Evolutionary conservation across 2,888 invertebrate species (phyloP).

Genomic region (Seira sanloemensis): DNA sequence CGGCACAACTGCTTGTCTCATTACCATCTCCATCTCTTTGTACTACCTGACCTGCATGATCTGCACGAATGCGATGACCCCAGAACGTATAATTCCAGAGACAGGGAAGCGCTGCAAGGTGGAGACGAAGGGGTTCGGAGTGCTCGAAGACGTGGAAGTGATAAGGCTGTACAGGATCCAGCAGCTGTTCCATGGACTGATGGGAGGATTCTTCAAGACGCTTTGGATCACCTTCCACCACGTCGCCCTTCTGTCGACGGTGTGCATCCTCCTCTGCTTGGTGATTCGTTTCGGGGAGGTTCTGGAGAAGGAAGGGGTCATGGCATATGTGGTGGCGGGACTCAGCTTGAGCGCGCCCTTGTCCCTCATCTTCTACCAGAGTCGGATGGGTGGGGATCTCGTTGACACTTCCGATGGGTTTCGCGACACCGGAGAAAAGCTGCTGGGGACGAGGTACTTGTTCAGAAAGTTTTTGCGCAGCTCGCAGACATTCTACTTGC

Average conservation of each 20-base stretch:
- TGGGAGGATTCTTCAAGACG: constrained; percentile 4
- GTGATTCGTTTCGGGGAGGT: not conserved
- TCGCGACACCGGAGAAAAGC: not conserved
- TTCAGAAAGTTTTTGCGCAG: not conserved
- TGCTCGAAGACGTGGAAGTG: not conserved
- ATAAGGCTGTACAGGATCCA: constrained; percentile 1
- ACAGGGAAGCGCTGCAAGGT: not conserved
- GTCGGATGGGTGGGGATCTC: not conserved
- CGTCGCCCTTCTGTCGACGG: not conserved
- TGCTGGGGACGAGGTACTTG: not conserved
- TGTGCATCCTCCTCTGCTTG: not conserved
- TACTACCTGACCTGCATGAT: not conserved
- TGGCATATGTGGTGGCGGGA: not conserved
- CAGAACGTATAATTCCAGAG: not conserved
- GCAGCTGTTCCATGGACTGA: constrained; percentile 1
- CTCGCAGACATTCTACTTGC: constrained; percentile 20
- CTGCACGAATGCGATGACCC: not conserved
- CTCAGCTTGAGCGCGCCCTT: not conserved
- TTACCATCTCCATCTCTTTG: not conserved
- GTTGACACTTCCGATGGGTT: not conserved
- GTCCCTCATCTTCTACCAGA: not conserved
- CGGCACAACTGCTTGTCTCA: not conserved
- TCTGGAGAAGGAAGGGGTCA: not conserved
- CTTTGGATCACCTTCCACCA: constrained; percentile 19
- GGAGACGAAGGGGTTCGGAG: not conserved